Evolutionary conservation across 2,888 invertebrate genomes (phyloP), one percentile per base, ranked within the genome.

Genomic region (Hedya salicella): DNA sequence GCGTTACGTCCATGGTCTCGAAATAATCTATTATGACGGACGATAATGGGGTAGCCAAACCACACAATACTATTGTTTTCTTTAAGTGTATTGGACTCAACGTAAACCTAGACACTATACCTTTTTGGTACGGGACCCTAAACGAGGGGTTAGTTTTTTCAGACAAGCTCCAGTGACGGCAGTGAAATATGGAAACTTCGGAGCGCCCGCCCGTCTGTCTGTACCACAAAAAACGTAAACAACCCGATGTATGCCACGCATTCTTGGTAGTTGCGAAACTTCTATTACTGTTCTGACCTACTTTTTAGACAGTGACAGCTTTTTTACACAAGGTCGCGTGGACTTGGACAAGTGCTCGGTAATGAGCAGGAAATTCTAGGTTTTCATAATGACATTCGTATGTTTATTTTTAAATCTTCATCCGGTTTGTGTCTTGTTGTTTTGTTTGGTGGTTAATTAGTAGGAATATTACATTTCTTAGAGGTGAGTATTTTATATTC

Each of bases 301-400:
- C 16, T 21, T 63, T 56, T 49, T 30, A 36, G 19, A 42, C 54
- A 39, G 49, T 63, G 56, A 40, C 63, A 63, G 56, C 19, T 56
- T 53, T 62, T 59, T 30, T 48, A 53, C 54, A 54, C 46, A 63
- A 63, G 63, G 63, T 63, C 63, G 48, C 21, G 54, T n/a, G 32
- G 36, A 30, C 14, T 8, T 6, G 13, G 46, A 48, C 54, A 54
- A 62, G 46, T 42, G n/a, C 53, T 62, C 52, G 19, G n/a, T 59
- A 62, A 62, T 62, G 42, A 62, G 36, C 13, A 32, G 1, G 46
- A 44, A 42, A 32, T 62, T 39, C 21, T 25, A 54, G 46, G 39
- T 40, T 60, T 53, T 50, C 50, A 36, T 19, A 39, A 19, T 53
- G 50, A 50, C 52, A 53, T 53, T 53, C 52, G 36, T 52, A 8